A percentile compares a stretch with the other conserved stretches of the same genome.
phyloP scores from a whole-genome alignment of 2,113 vertebrate species.

The Lutjanus erythropterus region DNA sequence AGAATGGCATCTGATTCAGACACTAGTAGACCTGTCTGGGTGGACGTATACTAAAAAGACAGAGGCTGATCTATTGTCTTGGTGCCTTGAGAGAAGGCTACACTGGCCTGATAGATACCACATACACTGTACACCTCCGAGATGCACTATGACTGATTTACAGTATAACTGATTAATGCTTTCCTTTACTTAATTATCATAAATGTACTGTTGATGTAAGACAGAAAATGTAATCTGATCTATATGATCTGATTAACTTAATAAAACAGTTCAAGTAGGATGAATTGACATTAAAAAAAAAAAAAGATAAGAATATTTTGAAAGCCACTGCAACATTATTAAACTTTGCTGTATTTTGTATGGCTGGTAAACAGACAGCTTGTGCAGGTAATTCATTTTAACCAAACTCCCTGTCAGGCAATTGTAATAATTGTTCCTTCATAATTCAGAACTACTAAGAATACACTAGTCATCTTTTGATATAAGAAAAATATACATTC shows the following conservation, averaged over 20 bases:
- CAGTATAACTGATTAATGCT: neutral
- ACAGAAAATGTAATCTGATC: too few relatives aligned
- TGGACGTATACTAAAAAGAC: slow-evolving; percentile 19
- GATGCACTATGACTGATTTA: neutral
- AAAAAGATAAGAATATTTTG: neutral
- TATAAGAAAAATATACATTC: too few relatives aligned
- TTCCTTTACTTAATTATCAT: neutral
- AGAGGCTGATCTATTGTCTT: slow-evolving; percentile 16
- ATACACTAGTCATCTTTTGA: too few relatives aligned
- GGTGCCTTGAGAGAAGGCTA: neutral
- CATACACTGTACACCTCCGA: neutral
- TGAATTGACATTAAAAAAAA: too few relatives aligned
- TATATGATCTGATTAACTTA: neutral
- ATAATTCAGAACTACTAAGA: too few relatives aligned
- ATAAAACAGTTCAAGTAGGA: too few relatives aligned
- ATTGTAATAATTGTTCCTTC: too few relatives aligned
- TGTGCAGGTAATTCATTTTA: neutral
- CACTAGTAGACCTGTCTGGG: slow-evolving; percentile 14
- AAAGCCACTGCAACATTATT: neutral
- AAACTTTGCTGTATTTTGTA: too few relatives aligned
- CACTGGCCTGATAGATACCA: neutral
- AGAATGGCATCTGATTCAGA: slow-evolving; percentile 47
- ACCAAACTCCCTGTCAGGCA: neutral
- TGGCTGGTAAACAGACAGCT: neutral
- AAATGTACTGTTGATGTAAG: neutral